Conservation (phyloP, 2,113 vertebrate species). For the Platanista minor region DNA sequence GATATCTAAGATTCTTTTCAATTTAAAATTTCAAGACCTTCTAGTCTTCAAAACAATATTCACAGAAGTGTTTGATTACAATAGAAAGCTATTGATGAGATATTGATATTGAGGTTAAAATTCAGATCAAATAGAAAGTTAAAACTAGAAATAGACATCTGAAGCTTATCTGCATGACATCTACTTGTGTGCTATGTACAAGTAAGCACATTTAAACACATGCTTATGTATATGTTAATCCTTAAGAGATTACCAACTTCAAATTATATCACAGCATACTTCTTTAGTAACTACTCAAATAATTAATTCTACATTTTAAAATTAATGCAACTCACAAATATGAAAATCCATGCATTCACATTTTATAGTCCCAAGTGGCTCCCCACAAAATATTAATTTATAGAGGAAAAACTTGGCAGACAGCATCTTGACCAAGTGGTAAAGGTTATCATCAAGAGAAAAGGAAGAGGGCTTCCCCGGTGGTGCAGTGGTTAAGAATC, state of each 20-base stretch:
- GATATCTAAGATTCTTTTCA: slow-evolving; percentile 19
- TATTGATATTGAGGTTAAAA: slow-evolving; percentile 6
- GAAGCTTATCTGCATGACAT: not conserved
- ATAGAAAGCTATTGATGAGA: slow-evolving; percentile 9
- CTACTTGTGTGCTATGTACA: slow-evolving; percentile 33
- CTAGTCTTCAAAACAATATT: not conserved
- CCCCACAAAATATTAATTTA: not conserved
- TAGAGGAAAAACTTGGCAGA: slow-evolving; percentile 1
- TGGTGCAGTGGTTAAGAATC: too few species aligned
- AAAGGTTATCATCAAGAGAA: not conserved
- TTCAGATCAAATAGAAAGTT: not conserved
- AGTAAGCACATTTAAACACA: not conserved
- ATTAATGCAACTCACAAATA: not conserved
- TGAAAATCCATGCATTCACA: not conserved
- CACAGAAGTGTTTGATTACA: not conserved
- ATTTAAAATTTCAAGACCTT: slow-evolving; percentile 19
- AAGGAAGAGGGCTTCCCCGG: not conserved
- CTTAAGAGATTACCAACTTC: not conserved
- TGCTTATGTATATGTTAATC: not conserved
- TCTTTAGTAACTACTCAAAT: slow-evolving; percentile 24
- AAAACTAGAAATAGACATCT: slow-evolving; percentile 39
- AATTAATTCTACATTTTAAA: not conserved
- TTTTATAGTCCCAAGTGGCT: not conserved
- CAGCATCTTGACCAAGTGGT: not conserved
- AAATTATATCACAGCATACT: slow-evolving; percentile 36